Percentiles rank a stretch among this genome's conserved stretches.
These are phyloP conservation scores for Cebidichthys violaceus DNA, from an alignment of 2,113 vertebrate species.

Conservation along the genomic window DNA sequence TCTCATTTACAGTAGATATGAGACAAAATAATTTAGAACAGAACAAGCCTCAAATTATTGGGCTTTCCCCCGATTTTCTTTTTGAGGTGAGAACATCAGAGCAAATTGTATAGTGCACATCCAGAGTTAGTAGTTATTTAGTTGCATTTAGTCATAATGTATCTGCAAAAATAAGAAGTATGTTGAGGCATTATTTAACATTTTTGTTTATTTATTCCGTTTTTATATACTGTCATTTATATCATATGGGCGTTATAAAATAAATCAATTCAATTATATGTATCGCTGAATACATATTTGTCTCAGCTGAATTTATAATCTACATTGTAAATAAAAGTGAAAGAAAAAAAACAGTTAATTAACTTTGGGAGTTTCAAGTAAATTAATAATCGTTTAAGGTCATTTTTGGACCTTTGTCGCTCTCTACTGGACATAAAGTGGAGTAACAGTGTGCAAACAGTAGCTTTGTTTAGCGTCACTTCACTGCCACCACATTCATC, in stretches of 20 bases:
- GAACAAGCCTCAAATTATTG: not conserved
- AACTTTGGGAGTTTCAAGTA: not conserved
- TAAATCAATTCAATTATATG: not conserved
- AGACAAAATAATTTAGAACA: not conserved
- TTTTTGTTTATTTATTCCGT: not conserved
- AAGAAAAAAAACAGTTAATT: not conserved
- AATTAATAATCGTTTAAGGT: not conserved
- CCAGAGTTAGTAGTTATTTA: not conserved
- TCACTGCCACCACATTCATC: not conserved
- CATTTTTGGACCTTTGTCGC: slow-evolving; percentile 19
- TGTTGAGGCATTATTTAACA: not conserved
- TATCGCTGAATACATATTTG: not conserved
- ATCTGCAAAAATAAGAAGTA: not conserved
- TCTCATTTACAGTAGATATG: too few relatives aligned
- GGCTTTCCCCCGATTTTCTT: not conserved
- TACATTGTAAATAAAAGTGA: not conserved
- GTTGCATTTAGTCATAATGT: not conserved
- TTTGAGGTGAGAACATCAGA: not conserved
- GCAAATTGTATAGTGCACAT: not conserved
- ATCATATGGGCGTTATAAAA: not conserved
- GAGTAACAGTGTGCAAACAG: not conserved
- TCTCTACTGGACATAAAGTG: slow-evolving; percentile 51
- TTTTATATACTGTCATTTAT: not conserved
- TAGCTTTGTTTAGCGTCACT: not conserved
- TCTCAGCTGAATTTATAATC: not conserved